phyloP scores from a whole-genome alignment of 2,113 vertebrate genomes.

The Heterocephalus glaber region DNA sequence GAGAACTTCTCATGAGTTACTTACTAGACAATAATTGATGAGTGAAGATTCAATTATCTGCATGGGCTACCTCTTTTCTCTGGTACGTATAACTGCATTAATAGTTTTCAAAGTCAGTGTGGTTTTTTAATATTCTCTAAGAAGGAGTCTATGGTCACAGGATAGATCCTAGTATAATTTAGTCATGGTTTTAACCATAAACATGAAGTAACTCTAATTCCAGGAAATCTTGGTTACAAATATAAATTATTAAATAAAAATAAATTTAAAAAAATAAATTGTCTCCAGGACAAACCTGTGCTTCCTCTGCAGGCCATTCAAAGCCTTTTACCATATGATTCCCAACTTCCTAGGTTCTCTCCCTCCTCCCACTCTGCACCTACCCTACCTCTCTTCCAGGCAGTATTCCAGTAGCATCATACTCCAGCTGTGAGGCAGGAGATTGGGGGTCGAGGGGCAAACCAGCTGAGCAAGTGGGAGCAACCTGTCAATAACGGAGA shows the following conservation, averaged over 20 bases:
- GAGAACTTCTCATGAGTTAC: constrained; percentile 47
- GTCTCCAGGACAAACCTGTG: no score
- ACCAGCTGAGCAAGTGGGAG: no score
- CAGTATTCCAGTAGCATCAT: no score
- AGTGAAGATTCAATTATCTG: constrained; percentile 29
- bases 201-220: not conserved
- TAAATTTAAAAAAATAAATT: no score
- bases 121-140: not conserved
- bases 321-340: no score
- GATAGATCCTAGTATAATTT: constrained; percentile 31
- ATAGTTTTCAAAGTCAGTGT: constrained; percentile 2
- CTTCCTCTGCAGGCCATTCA: no score
- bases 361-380: no score
- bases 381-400: no score
- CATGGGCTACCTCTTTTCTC: not conserved
- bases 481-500: no score
- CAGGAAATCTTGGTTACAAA: not conserved
- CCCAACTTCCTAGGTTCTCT: no score
- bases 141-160: not conserved
- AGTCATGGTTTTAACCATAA: constrained; percentile 38
- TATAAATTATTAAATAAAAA: not conserved
- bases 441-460: no score
- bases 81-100: not conserved
- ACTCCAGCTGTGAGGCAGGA: no score
- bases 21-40: not conserved